Base-by-base conservation (phyloP, 2,797 vertebrate genomes). In the Falco novaeseelandiae region DNA sequence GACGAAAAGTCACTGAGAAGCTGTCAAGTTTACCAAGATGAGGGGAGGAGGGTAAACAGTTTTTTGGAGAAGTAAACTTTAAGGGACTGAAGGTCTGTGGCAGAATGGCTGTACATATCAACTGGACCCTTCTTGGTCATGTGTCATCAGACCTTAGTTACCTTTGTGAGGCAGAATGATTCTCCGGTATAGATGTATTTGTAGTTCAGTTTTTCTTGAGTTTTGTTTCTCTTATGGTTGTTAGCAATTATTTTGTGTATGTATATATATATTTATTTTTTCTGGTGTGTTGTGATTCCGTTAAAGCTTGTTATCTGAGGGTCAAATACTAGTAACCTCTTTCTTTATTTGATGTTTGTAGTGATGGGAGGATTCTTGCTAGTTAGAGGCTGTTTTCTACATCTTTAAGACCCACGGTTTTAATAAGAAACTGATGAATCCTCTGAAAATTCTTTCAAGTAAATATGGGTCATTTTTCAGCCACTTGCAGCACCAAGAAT, bases 1-100 rank as follows among this genome's bases (percentile, higher is more conserved):
- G 29, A 27, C 17, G 11, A 9, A 59, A 94, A 14, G 29, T 83
- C 10, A 9, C 13, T 16, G 32, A 42, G 23, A 8, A 0, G 0
- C 27, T 36, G 6, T 7, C 6, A 25, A 27, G 3, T 34, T 89
- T 48, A 34, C 21, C 19, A 15, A 23, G 69, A 32, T 17, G 23
- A 65, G 27, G 14, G 12, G 3, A 65, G 48, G 9, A 42, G 38
- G 38, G 38, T 62, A 58, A 36, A 19, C 4, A 2, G 4, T 7
- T 66, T 3, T 6, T 48, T 8, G 3, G 20, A 65, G 10, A 55
- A 51, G 19, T 7, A 6, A 40, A 11, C 29, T 57, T 89, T 14
- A 38, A 25, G n/a, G 9, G 14, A 36, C 27, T 34, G 11, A 44
- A 44, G 20, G 13, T 12, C 10, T 58, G 6, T 38, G 38, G 15